A percentile compares a stretch with the other conserved stretches of the same genome.
These are phyloP conservation scores for Hemicrepidius hirtus DNA, from an alignment of 2,888 invertebrate genomes.

Conservation along the genomic window DNA sequence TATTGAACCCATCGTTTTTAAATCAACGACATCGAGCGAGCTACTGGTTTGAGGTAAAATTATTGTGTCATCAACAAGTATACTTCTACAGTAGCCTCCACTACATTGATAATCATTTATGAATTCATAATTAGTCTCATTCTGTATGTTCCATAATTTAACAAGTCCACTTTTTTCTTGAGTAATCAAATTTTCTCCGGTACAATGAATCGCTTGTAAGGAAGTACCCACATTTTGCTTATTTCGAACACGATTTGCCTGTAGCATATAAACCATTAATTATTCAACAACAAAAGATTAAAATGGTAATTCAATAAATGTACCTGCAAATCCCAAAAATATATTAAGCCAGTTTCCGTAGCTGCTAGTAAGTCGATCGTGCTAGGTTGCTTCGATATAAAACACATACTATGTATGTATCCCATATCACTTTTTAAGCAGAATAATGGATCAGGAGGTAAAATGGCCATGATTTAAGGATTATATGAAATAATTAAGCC, in stretches of 20 bases:
- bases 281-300: background rate
- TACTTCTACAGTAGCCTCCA: constrained; percentile 83
- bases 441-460: constrained; percentile 87
- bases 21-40: constrained; percentile 72
- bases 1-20: constrained; percentile 68
- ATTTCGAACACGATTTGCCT: constrained; percentile 83
- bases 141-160: constrained; percentile 78
- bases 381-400: constrained; percentile 74
- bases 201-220: constrained; percentile 78
- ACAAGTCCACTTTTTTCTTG: constrained; percentile 85
- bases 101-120: constrained; percentile 76
- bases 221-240: constrained; percentile 80
- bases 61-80: constrained; percentile 76
- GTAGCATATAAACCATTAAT: constrained; percentile 35
- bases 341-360: constrained; percentile 83
- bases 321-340: constrained; percentile 88
- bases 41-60: constrained; percentile 80
- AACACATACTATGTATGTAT: constrained; percentile 82
- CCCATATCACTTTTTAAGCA: constrained; percentile 83
- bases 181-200: constrained; percentile 78
- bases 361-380: constrained; percentile 82
- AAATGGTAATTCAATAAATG: constrained; percentile 46
- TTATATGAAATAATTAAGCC: background rate
- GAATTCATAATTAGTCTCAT: constrained; percentile 77
- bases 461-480: constrained; percentile 76